Base-by-base conservation (phyloP, 2,113 vertebrate species). In the Xiphias gladius region DNA sequence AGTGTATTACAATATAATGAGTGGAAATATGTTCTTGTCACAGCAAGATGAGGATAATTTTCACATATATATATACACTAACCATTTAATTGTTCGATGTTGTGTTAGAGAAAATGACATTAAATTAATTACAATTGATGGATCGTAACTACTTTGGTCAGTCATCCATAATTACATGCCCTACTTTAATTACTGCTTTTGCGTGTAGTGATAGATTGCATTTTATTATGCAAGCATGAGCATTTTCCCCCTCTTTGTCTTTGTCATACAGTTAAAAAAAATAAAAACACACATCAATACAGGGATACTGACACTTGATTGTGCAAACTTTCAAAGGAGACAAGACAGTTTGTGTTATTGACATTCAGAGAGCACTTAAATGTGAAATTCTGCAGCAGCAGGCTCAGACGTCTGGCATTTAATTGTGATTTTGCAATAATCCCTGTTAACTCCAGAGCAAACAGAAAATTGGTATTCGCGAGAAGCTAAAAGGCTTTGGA, bases 331-430 rank as follows among this genome's bases (percentile, higher is more conserved):
- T 50, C 30, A 22, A 7, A 9, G 13, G 7, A 71, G 58, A 46
- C 17, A 7, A 70, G 71, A 61, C 57, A 32, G 37, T 61, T 62
- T 72, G 67, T 58, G 66, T 4, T 73, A 28, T 58, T 81, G 70
- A 71, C 73, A 68, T 17, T 46, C 4, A 22, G 72, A 58, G 39
- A 66, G 24, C 58, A 37, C 54, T 59, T 70, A 4, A 12, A 58
- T 76, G 52, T 75, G 2, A 50, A 22, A 80, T 41, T 71, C 65
- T 26, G 35, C 28, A 75, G 48, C 35, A 7, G 52, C 78, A 76
- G 66, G 30, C 43, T 78, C 59, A 58, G 48, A 59, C 13, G 16
- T 46, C 32, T 82, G 73, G 71, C 74, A 79, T 78, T 79, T 85
- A 82, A 82, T 85, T 41, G 52, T 14, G 24, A 79, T 78, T 65